Base-by-base conservation (phyloP, 2,113 vertebrate species). In the Amblyopsis rosae region DNA sequence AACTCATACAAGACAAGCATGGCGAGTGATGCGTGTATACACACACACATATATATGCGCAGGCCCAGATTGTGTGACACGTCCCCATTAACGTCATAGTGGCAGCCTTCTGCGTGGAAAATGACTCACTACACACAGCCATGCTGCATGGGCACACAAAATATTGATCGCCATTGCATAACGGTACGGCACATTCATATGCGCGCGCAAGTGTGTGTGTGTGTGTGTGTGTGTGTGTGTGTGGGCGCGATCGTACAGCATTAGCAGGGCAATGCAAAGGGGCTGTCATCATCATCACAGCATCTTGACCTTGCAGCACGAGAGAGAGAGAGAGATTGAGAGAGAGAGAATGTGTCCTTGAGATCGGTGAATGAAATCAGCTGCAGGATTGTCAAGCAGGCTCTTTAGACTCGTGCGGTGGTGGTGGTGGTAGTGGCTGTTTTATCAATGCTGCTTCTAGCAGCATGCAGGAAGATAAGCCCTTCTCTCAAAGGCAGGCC, bases 241-340 rank as follows among this genome's bases (percentile, higher is more conserved):
- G 51, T 7, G 35, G 17, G 64, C 41, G 51, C 19, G 41, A 47
- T 13, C 46, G 35, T 8, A 10, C 59, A 16, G 49, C 45, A 47
- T 33, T 5, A 17, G 33, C 9, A 35, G 9, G 73, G 58, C 19
- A 9, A 67, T 63, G 78, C 32, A 41, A 51, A 41, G 63, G 12
- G 3, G 70, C 73, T 9, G 51, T 59, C 41, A 51, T 3, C 32
- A 57, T 45, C 16, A 62, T 45, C 16, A 62, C 69, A 75, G 78
- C 75, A 80, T 73, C 83, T 79, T 61, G 66, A 86, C 86, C 83
- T 90, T 88, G 88, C 83, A 81, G 82, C 70, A 82, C 57, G 13
- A 73, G 35, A 15, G 66, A 80, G 56, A 73, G 66, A 72, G 47
- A 87, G 71, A 87, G 16, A 84, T 5, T 54, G 63, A 45, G 13